Conservation (phyloP, 2,113 vertebrate species). For the Dendrocopos noguchii region DNA sequence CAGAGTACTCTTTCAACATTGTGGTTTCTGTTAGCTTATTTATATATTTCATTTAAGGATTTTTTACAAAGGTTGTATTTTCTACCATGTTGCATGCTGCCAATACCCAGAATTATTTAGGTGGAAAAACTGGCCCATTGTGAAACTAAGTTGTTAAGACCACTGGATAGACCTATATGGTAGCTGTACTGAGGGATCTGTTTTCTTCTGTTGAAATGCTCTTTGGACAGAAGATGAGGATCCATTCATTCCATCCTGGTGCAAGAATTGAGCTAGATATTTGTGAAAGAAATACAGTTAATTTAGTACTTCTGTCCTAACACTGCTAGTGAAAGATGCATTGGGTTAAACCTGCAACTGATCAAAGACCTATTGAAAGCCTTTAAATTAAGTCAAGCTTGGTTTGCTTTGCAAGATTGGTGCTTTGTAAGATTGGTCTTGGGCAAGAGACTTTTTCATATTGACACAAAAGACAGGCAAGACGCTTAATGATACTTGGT, state of each 20-base stretch:
- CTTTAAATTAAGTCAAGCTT: background rate
- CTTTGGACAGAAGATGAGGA: background rate
- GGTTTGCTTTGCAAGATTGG: background rate
- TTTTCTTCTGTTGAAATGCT: background rate
- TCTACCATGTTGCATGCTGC: accelerated
- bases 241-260: background rate
- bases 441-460: background rate
- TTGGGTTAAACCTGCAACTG: background rate
- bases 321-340: background rate
- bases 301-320: background rate
- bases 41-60: background rate
- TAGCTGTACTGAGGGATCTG: background rate
- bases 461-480: background rate
- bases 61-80: background rate
- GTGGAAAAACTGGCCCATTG: background rate
- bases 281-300: background rate
- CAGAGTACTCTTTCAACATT: background rate
- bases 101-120: background rate
- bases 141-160: background rate
- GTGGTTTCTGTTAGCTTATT: background rate
- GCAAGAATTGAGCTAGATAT: background rate
- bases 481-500: background rate
- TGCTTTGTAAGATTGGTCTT: background rate
- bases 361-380: background rate
- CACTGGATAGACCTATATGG: background rate